phyloP scores from a whole-genome alignment of 1,140 invertebrate genomes.

The Caenorhabditis latens region DNA sequence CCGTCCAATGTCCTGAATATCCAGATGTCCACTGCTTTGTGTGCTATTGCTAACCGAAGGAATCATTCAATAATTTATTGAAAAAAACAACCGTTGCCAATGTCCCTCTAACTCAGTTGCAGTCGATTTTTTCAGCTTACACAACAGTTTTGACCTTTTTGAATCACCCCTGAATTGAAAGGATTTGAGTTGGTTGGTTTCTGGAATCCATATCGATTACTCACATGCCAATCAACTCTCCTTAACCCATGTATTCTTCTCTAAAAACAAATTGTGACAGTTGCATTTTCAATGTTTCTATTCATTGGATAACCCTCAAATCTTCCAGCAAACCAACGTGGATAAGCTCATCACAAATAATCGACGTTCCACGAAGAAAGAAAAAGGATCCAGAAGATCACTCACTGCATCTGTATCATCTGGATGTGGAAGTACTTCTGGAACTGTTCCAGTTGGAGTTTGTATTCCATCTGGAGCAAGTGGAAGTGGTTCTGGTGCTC shows the following conservation, averaged over 20 bases:
- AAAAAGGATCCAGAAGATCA: conserved; percentile 57
- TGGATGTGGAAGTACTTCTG: conserved; percentile 30
- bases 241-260: no score
- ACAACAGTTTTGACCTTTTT: not conserved
- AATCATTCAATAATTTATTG: not conserved
- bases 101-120: conserved; percentile 24
- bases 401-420: conserved; percentile 26
- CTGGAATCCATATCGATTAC: no score
- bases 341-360: conserved; percentile 86
- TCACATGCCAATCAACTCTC: no score
- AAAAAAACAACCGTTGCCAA: not conserved
- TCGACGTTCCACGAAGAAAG: conserved; percentile 70
- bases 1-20: not conserved
- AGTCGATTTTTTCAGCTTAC: conserved; percentile 4
- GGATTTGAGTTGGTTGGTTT: not conserved
- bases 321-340: conserved; percentile 86
- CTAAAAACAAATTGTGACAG: not conserved
- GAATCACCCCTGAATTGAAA: no score
- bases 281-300: not conserved
- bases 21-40: not conserved
- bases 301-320: not conserved
- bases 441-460: not conserved
- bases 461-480: conserved; percentile 59
- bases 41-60: not conserved
- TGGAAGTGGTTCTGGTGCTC: conserved; percentile 25